Evolutionary conservation across 2,113 vertebrate species (phyloP).

Genomic region (Phyllostomus hastatus): DNA sequence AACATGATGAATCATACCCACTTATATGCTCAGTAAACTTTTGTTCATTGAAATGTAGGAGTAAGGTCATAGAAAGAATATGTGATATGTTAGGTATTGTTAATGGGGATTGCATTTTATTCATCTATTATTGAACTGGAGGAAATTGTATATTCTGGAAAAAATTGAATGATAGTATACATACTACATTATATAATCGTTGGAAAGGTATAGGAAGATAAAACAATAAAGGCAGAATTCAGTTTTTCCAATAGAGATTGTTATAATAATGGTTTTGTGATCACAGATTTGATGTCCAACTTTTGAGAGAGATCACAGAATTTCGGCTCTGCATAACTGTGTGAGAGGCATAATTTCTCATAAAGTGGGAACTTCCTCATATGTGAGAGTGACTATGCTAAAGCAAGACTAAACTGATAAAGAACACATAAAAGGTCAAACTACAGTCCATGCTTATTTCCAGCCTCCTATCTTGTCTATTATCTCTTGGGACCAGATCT

Average conservation of each 20-base stretch:
- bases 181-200: not conserved
- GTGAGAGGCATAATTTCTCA: not conserved
- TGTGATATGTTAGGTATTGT: not conserved
- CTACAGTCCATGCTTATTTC: not conserved
- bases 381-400: not conserved
- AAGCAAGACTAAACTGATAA: not conserved
- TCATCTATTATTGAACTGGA: not conserved
- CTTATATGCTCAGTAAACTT: not conserved
- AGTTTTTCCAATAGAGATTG: not conserved
- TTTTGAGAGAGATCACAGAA: not conserved
- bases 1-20: not conserved
- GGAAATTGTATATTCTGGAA: not conserved
- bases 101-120: not conserved
- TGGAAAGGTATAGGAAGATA: not conserved
- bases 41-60: conserved; percentile 7
- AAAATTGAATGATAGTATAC: not conserved
- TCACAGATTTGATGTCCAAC: not conserved
- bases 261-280: conserved; percentile 29
- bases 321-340: not conserved
- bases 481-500: not conserved
- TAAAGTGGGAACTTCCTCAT: not conserved
- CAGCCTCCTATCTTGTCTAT: not conserved
- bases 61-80: not conserved
- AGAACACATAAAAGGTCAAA: not conserved
- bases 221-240: not conserved